Evolutionary conservation across 1,140 invertebrate genomes (phyloP), one percentile per base, ranked within the genome.

Genomic region (Hyles vespertilio): DNA sequence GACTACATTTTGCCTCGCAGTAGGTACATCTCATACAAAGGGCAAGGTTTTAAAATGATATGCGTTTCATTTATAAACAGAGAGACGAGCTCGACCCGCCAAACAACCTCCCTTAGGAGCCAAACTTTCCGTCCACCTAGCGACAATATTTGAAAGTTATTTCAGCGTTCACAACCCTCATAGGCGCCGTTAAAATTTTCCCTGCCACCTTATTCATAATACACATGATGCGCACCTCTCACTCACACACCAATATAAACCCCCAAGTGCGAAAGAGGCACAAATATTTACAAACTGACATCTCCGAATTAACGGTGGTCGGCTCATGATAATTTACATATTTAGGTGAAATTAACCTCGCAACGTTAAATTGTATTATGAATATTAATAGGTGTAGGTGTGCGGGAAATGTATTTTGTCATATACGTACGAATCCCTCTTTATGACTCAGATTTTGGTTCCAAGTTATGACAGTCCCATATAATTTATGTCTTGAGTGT

Each of bases 91-190:
- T 63, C 72, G 72, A 77, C 70, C 76, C 76, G 66, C 69, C 75
- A 72, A 84, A 81, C 84, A 83, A 67, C 69, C 79, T 87, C 86
- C 84, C 86, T 68, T 56, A 82, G 86, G 86, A 85, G 52, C 67
- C 49, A 77, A 87, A 89, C 84, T 89, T 89, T 87, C 76, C 83
- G 86, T 89, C 86, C 86, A 87, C 82, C 83, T 85, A 81, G 81
- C 86, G 86, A 89, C 86, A 86, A 89, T 89, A 89, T 89, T 89
- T 86, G 86, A 87, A 89, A 89, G 86, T 89, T 89, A 89, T 89
- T 87, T 82, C 79, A 84, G 65, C 80, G 65, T 83, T 84, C 82
- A 88, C 84, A 89, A 81, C 84, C 83, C 84, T 89, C 86, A 84
- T 87, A 87, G 86, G 86, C 84, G 64, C 84, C 84, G 83, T 89